Evolutionary conservation across 2,797 vertebrate genomes (phyloP), one percentile per base, ranked within the genome.

Genomic region (Syndactyla subalaris): DNA sequence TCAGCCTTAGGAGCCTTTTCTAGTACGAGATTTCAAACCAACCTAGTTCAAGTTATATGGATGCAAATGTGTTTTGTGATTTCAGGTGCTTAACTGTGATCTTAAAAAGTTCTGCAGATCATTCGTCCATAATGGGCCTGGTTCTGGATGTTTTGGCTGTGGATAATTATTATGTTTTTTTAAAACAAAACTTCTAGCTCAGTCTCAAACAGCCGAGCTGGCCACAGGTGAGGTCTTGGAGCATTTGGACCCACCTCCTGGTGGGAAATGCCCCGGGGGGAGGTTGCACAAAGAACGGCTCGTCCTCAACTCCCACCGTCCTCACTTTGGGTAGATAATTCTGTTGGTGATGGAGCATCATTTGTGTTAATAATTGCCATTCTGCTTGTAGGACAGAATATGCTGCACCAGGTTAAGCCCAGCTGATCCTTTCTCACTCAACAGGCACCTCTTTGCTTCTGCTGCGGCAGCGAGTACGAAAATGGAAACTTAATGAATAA

Each of bases 31-130:
- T 94, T 82, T 70, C 76, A 87, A 82, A 97, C 81, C 85, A 78
- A 82, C 66, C 89, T 96, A 92, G 95, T 92, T 97, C 95, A 88
- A 95, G 91, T 95, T 97, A 65, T 92, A 62, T 95, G 96, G 95
- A 94, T 97, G 95, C 95, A 97, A 72, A 95, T 78, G 95, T 95
- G 92, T 95, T 92, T 91, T 62, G 89, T 97, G 96, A 94, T 97
- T 97, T 97, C 97, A 95, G 95, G 97, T 96, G 95, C 88, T 95
- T 97, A 94, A 92, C 96, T 94, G 95, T 97, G 94, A 89, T 95
- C 96, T 95, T 95, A 43, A 83, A 84, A 90, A 81, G 78, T 95
- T 97, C 82, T 89, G 97, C 97, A 95, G 95, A 97, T 97, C 95
- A 92, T 96, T 97, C 49, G 67, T 97, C 94, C 81, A 13, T 76